Conservation (phyloP, 2,113 vertebrate genomes). For the Rhinoderma darwinii region DNA sequence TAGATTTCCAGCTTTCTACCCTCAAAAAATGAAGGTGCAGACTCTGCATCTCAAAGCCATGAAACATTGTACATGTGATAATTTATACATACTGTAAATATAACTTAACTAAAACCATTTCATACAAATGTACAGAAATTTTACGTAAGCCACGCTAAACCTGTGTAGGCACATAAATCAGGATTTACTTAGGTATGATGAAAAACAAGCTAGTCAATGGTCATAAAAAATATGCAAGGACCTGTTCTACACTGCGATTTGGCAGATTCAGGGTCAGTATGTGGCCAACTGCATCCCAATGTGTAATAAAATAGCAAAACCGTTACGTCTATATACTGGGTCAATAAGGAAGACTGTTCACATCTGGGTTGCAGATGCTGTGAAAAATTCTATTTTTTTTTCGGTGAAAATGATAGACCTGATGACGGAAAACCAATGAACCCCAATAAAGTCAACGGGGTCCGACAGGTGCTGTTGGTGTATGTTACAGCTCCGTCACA, state of each 20-base stretch:
- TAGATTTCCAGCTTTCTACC: neutral
- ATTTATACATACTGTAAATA: neutral
- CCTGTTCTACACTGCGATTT: neutral
- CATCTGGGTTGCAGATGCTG: too few species aligned
- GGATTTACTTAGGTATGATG: neutral
- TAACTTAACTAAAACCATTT: neutral
- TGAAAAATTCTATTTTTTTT: too few species aligned
- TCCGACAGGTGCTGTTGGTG: too few species aligned
- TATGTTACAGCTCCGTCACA: too few species aligned
- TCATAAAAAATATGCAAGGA: neutral
- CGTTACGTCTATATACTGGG: neutral
- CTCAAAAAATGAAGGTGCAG: neutral
- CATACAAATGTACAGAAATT: conserved; percentile 14
- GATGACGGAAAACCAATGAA: too few species aligned
- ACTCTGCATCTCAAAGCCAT: neutral
- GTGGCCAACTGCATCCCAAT: neutral
- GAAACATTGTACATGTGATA: neutral
- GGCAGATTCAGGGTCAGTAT: neutral
- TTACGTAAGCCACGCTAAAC: neutral
- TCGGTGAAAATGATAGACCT: too few species aligned
- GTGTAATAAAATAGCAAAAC: neutral
- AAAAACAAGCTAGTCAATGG: neutral
- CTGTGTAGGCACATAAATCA: neutral
- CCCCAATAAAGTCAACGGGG: too few species aligned
- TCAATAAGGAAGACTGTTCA: neutral